phyloP scores from a whole-genome alignment of 2,888 invertebrate genomes.

The Rugalucina vietnamica region DNA sequence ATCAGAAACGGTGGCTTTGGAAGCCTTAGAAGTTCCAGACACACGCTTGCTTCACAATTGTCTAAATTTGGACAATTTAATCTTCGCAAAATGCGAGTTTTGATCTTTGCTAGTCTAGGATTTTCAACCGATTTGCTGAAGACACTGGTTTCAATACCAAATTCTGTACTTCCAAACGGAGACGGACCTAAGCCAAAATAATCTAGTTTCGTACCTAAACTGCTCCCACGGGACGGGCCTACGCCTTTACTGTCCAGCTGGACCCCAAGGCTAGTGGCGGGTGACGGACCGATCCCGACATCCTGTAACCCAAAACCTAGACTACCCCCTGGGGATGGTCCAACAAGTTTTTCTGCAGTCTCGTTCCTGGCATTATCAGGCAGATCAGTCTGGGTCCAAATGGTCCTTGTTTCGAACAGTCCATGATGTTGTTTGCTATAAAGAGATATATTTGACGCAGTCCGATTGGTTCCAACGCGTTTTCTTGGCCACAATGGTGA shows the following conservation, averaged over 20 bases:
- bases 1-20: slow-evolving; percentile 48
- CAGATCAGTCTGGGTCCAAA: slow-evolving; percentile 58
- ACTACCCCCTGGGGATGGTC: not conserved
- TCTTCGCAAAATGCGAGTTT: slow-evolving; percentile 37
- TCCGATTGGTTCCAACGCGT: not conserved
- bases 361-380: not conserved
- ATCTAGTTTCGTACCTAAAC: not conserved
- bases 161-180: slow-evolving; percentile 41
- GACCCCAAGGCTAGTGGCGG: not conserved
- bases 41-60: slow-evolving; percentile 37
- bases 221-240: not conserved
- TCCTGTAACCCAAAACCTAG: not conserved
- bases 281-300: not conserved
- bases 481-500: not conserved
- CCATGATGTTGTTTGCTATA: slow-evolving; percentile 1
- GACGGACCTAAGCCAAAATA: slow-evolving; percentile 1
- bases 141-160: slow-evolving; percentile 46
- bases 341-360: not conserved
- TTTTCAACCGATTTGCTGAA: slow-evolving; percentile 40
- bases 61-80: slow-evolving; percentile 40
- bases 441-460: not conserved
- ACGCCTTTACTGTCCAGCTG: not conserved
- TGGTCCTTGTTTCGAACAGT: slow-evolving; percentile 34
- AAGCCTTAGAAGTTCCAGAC: slow-evolving; percentile 43
- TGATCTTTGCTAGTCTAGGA: slow-evolving; percentile 44